Base-by-base conservation (phyloP, 1,140 invertebrate genomes). In the Maniola jurtina region DNA sequence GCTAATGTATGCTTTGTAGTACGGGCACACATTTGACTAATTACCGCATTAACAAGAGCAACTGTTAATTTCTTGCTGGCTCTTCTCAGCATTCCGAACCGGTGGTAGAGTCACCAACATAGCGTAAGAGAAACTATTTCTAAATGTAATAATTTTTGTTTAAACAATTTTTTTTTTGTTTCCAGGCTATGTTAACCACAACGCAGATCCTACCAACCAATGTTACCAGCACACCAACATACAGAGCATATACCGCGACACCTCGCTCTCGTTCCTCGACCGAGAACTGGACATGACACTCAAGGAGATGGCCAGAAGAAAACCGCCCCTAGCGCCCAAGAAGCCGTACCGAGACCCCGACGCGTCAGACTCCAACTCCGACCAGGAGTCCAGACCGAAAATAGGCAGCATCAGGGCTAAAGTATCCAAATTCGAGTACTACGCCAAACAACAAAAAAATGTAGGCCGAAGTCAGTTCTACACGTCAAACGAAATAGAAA, bases 341-440 rank as follows among this genome's bases (percentile, higher is more conserved):
- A 90, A 90, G 61, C 83, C 84, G n/a, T 83, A 83, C 62, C 80
- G 74, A 75, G 89, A 91, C 56, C 66, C 82, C 16, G 88, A 91
- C 58, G 79, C 76, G 11, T 81, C 82, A 14, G 83, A 88, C 40
- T 85, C 83, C 0, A 81, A 84, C 67, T 86, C 86, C 11, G 88
- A 88, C 59, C 84, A 85, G 61, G 86, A 90, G 69, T 64, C 71
- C 0, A 83, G 73, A 62, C 86, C 89, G 0, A 91, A 88, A 81
- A 71, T 84, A 13, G 79, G 90, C 8, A 92, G 89, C 61, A 92
- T 93, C 16, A 93, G 93, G 91, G 92, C 91, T 5, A 93, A 93
- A 88, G 92, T 93, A 5, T 93, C 92, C 0, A 93, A 93, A 78
- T 93, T 93, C 72, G 93, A 93, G 76, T 93, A 93, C 71, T 91